phyloP scores from a whole-genome alignment of 2,797 vertebrate genomes.

The Phoxinus dragarum region DNA sequence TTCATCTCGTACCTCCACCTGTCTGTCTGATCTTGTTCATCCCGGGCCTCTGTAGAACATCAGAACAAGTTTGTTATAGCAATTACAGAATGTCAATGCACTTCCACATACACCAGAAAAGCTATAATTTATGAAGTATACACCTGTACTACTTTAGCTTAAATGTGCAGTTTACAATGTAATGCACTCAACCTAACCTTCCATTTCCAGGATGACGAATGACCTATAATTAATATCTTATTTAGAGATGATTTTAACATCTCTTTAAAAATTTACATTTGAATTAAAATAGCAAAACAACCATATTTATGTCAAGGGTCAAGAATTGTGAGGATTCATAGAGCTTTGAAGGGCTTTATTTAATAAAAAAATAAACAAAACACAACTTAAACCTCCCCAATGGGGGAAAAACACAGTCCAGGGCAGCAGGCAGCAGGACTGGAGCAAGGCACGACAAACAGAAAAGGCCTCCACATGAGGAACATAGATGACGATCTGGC shows the following conservation, averaged over 20 bases:
- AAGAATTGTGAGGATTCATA: not conserved
- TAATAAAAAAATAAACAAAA: not conserved
- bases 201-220: not conserved
- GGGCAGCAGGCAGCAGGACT: too few species aligned
- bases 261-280: not conserved
- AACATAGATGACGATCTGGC: too few species aligned
- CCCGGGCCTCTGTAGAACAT: slow-evolving; percentile 27
- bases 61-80: slow-evolving; percentile 32
- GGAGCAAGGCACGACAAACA: not conserved
- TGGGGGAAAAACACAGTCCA: too few species aligned
- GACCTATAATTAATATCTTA: not conserved
- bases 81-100: slow-evolving; percentile 31
- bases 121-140: not conserved
- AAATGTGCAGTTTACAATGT: slow-evolving; percentile 3
- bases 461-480: not conserved
- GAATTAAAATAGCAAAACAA: not conserved
- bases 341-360: not conserved
- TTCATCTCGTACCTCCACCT: slow-evolving; percentile 17
- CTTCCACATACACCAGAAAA: slow-evolving; percentile 8
- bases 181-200: not conserved
- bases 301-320: not conserved
- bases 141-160: not conserved
- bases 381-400: too few species aligned
- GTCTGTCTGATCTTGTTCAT: slow-evolving; percentile 4
- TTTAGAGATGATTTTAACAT: not conserved